Evolutionary conservation across 2,113 vertebrate species (phyloP).

Genomic region (Numida meleagris): DNA sequence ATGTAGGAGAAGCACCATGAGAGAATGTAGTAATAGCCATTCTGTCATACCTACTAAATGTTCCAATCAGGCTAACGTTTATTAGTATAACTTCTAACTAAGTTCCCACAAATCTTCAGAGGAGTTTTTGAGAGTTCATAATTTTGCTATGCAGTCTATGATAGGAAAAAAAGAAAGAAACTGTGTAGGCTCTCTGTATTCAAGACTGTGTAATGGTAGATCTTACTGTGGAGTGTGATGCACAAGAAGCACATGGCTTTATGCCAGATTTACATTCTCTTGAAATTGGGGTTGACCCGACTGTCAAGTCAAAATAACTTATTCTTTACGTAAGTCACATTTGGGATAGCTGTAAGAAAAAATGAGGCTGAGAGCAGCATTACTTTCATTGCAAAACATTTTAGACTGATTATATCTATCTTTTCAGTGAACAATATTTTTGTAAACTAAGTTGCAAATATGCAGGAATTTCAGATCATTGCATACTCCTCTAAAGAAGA

Average conservation of each 20-base stretch:
- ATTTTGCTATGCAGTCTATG: not conserved
- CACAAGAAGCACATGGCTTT: not conserved
- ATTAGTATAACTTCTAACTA: not conserved
- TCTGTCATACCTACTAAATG: not conserved
- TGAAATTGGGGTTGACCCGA: not conserved
- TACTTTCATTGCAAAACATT: not conserved
- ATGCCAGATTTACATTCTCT: not conserved
- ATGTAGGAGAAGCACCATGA: not conserved
- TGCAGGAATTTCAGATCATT: not conserved
- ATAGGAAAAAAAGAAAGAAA: not conserved
- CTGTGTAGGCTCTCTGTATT: not conserved
- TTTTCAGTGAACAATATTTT: not conserved
- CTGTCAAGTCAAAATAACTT: constrained; percentile 12
- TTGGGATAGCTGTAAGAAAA: not conserved
- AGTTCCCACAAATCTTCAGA: not conserved
- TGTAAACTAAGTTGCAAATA: not conserved
- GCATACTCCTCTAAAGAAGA: not conserved
- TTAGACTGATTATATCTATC: not conserved
- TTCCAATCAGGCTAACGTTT: not conserved
- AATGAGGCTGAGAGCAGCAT: not conserved
- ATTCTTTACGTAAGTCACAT: not conserved
- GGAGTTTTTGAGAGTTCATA: not conserved
- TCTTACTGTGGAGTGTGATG: not conserved
- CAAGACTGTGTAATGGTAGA: not conserved
- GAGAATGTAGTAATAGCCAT: not conserved